These are phyloP conservation scores for Gymnodraco acuticeps DNA, from an alignment of 2,797 vertebrate species.

Conservation along the genomic window DNA sequence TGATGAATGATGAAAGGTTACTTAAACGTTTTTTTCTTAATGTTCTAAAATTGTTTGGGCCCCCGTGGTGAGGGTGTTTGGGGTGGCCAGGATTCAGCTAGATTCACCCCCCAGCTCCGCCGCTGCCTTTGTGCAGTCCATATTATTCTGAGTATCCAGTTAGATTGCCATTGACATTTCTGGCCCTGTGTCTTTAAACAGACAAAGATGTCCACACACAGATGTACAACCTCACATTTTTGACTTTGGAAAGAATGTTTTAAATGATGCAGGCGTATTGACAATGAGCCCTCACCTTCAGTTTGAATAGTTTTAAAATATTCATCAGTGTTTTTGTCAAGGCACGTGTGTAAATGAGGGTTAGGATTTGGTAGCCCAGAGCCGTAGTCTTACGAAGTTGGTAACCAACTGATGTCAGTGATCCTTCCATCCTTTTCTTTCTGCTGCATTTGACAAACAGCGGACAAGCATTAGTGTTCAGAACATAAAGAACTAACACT, in stretches of 20 bases:
- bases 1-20: no score
- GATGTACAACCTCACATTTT: constrained; percentile 33
- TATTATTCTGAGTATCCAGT: constrained; percentile 56
- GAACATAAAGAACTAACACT: background rate
- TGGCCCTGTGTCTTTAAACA: constrained; percentile 56
- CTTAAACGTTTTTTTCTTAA: no score
- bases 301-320: constrained; percentile 27
- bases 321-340: background rate
- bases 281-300: constrained; percentile 19
- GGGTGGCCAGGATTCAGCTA: no score
- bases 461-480: background rate
- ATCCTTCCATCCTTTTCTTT: background rate
- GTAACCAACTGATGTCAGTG: constrained; percentile 24
- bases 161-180: constrained; percentile 59
- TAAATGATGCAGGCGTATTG: background rate
- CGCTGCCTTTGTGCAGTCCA: constrained; percentile 10
- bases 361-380: constrained; percentile 3
- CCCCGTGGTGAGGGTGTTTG: no score
- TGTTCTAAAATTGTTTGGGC: no score
- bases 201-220: constrained; percentile 60
- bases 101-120: no score
- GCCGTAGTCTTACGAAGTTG: constrained; percentile 21
- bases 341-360: background rate
- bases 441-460: background rate
- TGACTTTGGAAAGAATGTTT: constrained; percentile 20